Conservation (phyloP, 2,888 invertebrate genomes). For the Drosophila meridionalis region DNA sequence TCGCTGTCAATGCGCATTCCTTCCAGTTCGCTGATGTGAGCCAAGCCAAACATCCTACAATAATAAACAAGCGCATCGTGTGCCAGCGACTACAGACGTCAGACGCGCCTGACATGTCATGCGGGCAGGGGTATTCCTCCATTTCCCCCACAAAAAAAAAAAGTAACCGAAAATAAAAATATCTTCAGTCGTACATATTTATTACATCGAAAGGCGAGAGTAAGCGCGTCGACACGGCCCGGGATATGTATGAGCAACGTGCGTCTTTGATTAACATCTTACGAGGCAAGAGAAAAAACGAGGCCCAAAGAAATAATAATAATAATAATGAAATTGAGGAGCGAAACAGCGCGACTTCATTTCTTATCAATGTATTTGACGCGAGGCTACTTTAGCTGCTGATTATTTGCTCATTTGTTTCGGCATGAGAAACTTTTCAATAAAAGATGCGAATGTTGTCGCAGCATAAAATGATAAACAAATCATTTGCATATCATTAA, state of each 20-base stretch:
- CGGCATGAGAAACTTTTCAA: slow-evolving; percentile 71
- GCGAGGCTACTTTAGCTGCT: slow-evolving; percentile 47
- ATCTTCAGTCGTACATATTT: slow-evolving; percentile 49
- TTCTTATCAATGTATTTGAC: slow-evolving; percentile 60
- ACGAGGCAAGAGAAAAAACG: slow-evolving; percentile 3
- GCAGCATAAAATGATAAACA: slow-evolving; percentile 71
- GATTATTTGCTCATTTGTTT: slow-evolving; percentile 72
- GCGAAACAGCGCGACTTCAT: neutral
- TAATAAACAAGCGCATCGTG: slow-evolving; percentile 74
- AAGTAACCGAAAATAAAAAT: slow-evolving; percentile 9
- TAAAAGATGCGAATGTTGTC: slow-evolving; percentile 68
- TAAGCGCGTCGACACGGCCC: slow-evolving; percentile 28
- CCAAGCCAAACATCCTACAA: slow-evolving; percentile 75
- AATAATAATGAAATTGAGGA: neutral
- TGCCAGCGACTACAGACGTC: slow-evolving; percentile 61
- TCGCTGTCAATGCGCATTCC: slow-evolving; percentile 74
- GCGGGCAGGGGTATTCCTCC: slow-evolving; percentile 11
- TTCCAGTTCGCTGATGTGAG: slow-evolving; percentile 80
- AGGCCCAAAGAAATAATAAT: neutral
- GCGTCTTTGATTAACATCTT: slow-evolving; percentile 76
- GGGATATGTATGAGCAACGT: slow-evolving; percentile 46
- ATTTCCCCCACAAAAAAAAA: neutral
- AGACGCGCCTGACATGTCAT: slow-evolving; percentile 47
- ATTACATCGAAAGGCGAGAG: slow-evolving; percentile 34
- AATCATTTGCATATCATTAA: slow-evolving; percentile 82